Evolutionary conservation across 2,113 vertebrate genomes (phyloP).

Genomic region (Struthidea cinerea): DNA sequence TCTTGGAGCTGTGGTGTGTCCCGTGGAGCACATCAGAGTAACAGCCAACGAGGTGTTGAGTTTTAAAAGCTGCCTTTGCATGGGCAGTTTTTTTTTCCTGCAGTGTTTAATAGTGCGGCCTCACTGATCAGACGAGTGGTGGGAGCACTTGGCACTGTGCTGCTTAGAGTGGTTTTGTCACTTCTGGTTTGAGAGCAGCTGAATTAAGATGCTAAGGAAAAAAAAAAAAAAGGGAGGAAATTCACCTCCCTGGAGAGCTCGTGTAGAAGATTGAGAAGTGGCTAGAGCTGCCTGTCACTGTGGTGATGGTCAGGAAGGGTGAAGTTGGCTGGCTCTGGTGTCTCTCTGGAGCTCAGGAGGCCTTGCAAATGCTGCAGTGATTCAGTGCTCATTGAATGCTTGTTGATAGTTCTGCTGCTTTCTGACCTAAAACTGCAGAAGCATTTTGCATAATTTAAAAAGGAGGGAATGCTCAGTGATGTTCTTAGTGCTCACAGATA

Average conservation of each 20-base stretch:
- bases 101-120: not conserved
- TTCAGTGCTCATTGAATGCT: not conserved
- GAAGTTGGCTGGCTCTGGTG: not conserved
- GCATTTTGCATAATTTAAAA: not conserved
- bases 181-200: not conserved
- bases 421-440: constrained; percentile 13
- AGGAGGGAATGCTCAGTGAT: not conserved
- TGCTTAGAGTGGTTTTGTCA: not conserved
- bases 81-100: not conserved
- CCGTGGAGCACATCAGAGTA: not conserved
- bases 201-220: not conserved
- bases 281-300: not conserved
- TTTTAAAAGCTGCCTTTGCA: not conserved
- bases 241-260: not conserved
- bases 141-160: rapidly evolving
- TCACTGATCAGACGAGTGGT: not conserved
- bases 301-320: not conserved
- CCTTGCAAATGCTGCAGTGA: not conserved
- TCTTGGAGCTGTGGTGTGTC: not conserved
- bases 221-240: not conserved
- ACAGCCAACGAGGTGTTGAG: not conserved
- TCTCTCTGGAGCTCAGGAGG: not conserved
- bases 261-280: not conserved
- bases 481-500: not conserved
- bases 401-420: not conserved